A percentile compares a stretch with the other conserved stretches of the same genome.
phyloP scores from a whole-genome alignment of 2,888 invertebrate genomes.

The Lithophane semibrunnea region DNA sequence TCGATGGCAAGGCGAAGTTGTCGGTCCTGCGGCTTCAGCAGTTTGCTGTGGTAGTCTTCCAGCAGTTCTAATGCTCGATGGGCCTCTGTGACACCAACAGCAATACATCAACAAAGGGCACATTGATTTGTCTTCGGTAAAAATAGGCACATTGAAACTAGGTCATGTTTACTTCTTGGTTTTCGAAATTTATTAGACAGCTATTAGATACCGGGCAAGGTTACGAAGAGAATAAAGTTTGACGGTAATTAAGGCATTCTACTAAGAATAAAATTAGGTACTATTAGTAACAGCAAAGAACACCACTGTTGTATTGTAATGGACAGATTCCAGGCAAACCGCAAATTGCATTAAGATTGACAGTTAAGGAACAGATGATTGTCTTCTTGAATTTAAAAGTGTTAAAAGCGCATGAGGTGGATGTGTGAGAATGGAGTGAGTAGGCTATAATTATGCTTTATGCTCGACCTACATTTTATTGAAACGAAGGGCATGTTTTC shows the following conservation, averaged over 20 bases:
- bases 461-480: constrained; percentile 62
- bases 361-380: too few species aligned
- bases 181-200: constrained; percentile 41
- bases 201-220: constrained; percentile 36
- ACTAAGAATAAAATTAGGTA: constrained; percentile 8
- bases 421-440: constrained; percentile 38
- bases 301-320: too few species aligned
- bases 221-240: constrained; percentile 15
- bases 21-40: constrained; percentile 98
- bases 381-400: too few species aligned
- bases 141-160: constrained; percentile 48
- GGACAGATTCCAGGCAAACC: too few species aligned
- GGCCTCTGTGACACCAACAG: constrained; percentile 93
- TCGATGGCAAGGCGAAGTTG: constrained; percentile 99
- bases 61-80: constrained; percentile 99
- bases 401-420: constrained; percentile 36
- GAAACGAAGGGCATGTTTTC: constrained; percentile 56
- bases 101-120: constrained; percentile 51
- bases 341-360: too few species aligned
- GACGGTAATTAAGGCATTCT: constrained; percentile 19
- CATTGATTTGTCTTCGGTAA: constrained; percentile 34
- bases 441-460: constrained; percentile 31
- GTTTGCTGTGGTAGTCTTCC: constrained; percentile 99
- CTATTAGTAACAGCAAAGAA: constrained; percentile 15
- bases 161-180: constrained; percentile 61